Evolutionary conservation across 1,140 invertebrate genomes (phyloP), one percentile per base, ranked within the genome.

Genomic region (Meloidogyne hapla): DNA sequence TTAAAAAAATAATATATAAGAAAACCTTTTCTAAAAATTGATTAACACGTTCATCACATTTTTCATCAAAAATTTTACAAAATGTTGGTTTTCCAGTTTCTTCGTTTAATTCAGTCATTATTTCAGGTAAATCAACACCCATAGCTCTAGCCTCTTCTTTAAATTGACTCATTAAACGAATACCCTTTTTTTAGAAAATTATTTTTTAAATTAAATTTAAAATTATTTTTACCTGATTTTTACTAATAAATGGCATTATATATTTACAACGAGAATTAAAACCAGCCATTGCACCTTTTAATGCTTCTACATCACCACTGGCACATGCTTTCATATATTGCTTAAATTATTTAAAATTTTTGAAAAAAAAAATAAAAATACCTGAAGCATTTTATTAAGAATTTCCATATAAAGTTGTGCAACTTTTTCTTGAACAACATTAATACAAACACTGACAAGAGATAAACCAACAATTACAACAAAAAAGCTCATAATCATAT

Each of bases 361-460:
- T 5, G 1, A n/a, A 70, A 69, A 26, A 81, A 12, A 66, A 33
- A 23, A 67, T 25, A n/a, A 6, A 28, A 33, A 40, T 65, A 81
- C 83, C 70, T 79, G 75, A 61, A 87, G 68, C 77, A 85, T 78
- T 75, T 84, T 85, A n/a, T 78, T 72, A 13, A 85, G 68, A 21
- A 85, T n/a, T 15, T 71, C 68, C 75, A 80, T 84, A 66, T 85
- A 85, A 65, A 85, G 66, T 12, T 74, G 68, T 10, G 76, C 77
- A 18, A 86, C 40, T 71, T 87, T 87, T 45, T 85, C 85, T 75
- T 85, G 78, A 5, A 85, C 72, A 10, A 85, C 85, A 71, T 85
- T 96, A 85, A 98, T 95, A 88, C 94, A 96, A 93, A 97, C 96
- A 81, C 93, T 94, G 42, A 95, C 95, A 10, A 98, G 89, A 0